phyloP scores from a whole-genome alignment of 30 jellyfish, hydroid and myxozoan genomes.

The Chrysaora quinquecirrha region DNA sequence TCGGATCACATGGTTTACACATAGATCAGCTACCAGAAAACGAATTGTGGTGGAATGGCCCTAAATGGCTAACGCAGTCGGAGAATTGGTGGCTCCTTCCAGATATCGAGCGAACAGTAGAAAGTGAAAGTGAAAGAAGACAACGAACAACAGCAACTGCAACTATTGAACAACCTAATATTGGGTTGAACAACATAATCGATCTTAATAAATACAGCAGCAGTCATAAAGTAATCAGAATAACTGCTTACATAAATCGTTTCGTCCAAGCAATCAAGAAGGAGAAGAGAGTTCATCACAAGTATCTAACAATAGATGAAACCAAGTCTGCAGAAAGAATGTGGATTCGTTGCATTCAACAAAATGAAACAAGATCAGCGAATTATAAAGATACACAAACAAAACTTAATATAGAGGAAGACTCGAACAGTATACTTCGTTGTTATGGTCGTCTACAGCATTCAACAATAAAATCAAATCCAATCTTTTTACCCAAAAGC shows the following conservation, averaged over 20 bases:
- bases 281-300: not conserved
- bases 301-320: not conserved
- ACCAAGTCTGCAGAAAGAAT: conserved; percentile 5
- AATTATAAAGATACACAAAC: not conserved
- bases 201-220: conserved; percentile 8
- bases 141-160: conserved; percentile 3
- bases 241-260: not conserved
- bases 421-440: not conserved
- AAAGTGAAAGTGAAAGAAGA: not conserved
- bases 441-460: not conserved
- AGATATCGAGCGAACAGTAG: not conserved
- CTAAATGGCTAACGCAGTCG: conserved; percentile 10
- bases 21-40: conserved; percentile 7
- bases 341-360: too few species aligned
- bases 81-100: conserved; percentile 1
- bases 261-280: not conserved
- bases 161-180: not conserved
- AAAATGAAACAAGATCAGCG: not conserved
- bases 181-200: not conserved
- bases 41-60: too few species aligned
- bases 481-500: not conserved
- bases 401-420: not conserved
- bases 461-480: not conserved
- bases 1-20: conserved; percentile 28
- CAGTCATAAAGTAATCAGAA: not conserved